Evolutionary conservation across 1,140 invertebrate genomes (phyloP).

Genomic region (Neocloeon triangulifer): DNA sequence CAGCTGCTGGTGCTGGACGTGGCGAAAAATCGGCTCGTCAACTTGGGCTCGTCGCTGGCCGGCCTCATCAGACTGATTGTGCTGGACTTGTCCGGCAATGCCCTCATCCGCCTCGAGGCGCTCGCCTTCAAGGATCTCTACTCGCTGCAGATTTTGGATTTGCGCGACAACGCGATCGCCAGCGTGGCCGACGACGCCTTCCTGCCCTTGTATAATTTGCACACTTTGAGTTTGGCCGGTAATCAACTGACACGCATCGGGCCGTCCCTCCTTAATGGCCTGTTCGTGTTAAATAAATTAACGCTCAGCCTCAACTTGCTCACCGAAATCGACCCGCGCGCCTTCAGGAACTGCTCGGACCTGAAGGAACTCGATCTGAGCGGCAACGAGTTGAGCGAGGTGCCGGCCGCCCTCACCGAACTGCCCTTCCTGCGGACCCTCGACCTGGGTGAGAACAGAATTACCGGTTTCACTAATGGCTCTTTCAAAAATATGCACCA

Average conservation of each 20-base stretch:
- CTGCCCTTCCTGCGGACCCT: conserved; percentile 52
- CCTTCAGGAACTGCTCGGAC: conserved; percentile 56
- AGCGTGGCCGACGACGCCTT: conserved; percentile 58
- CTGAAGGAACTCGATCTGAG: conserved; percentile 61
- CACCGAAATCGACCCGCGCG: conserved; percentile 47
- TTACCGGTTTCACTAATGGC: conserved; percentile 61
- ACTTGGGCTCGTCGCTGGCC: conserved; percentile 56
- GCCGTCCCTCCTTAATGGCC: conserved; percentile 49
- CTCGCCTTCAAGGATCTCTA: conserved; percentile 46
- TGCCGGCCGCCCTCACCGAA: conserved; percentile 50
- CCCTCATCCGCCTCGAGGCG: conserved; percentile 38
- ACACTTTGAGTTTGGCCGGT: conserved; percentile 52
- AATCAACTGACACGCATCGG: conserved; percentile 56
- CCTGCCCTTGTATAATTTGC: conserved; percentile 58
- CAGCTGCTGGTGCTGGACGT: conserved; percentile 68
- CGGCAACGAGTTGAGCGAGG: conserved; percentile 45
- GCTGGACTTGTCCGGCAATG: conserved; percentile 69
- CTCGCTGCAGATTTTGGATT: conserved; percentile 56
- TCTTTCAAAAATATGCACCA: conserved; percentile 59
- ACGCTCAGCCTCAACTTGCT: conserved; percentile 60
- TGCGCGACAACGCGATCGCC: conserved; percentile 56
- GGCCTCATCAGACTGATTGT: conserved; percentile 68
- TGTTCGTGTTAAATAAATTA: conserved; percentile 51
- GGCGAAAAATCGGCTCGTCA: conserved; percentile 64
- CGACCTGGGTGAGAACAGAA: conserved; percentile 66